Percentiles rank a stretch among this genome's conserved stretches.
Conservation (phyloP, 2,113 vertebrate genomes). For the Eonycteris spelaea region DNA sequence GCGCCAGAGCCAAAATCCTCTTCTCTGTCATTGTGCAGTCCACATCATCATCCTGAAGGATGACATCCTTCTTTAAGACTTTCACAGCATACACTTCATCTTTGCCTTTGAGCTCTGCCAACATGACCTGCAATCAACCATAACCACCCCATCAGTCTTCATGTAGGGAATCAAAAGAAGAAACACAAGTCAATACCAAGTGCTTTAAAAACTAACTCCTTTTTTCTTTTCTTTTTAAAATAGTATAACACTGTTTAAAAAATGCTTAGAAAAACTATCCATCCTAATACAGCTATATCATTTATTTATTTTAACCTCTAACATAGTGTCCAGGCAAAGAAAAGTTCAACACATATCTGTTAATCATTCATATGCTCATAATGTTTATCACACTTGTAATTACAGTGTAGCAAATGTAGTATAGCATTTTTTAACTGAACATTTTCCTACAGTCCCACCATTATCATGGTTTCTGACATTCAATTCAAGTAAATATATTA, state of each 20-base stretch:
- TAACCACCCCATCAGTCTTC: background rate
- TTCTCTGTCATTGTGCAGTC: constrained; percentile 99
- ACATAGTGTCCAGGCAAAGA: background rate
- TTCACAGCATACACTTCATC: constrained; percentile 99
- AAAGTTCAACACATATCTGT: background rate
- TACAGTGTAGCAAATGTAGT: background rate
- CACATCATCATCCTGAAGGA: constrained; percentile 97
- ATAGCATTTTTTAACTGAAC: background rate
- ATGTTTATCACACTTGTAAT: background rate
- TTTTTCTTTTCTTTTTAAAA: background rate
- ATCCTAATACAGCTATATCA: background rate
- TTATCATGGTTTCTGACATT: background rate
- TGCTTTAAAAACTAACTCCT: background rate
- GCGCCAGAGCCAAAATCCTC: constrained; percentile 95
- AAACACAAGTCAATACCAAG: background rate
- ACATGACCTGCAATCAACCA: constrained; percentile 89
- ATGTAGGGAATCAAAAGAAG: background rate
- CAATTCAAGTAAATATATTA: background rate
- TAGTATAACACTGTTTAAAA: background rate
- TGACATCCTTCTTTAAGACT: constrained; percentile 98
- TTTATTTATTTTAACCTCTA: background rate
- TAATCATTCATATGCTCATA: background rate
- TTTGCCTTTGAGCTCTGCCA: constrained; percentile 96
- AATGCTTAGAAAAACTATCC: background rate
- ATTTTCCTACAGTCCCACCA: background rate